Conservation (phyloP, 2,888 invertebrate genomes). For the Drosophila niveifrons region DNA sequence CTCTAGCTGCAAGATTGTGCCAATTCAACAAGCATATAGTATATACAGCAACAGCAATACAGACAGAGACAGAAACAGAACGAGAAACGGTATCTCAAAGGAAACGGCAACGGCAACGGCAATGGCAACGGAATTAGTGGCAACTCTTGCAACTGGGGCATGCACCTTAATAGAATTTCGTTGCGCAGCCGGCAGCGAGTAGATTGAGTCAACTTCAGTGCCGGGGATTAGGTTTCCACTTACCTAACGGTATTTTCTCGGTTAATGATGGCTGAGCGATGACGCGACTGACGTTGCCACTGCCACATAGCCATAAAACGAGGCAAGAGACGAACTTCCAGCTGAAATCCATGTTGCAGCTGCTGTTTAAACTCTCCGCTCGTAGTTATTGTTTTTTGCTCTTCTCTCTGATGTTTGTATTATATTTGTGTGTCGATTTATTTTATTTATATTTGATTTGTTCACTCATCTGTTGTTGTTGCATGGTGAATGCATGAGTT, state of each 20-base stretch:
- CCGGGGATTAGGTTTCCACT: conserved; percentile 64
- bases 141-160: conserved; percentile 6
- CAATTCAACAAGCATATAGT: conserved; percentile 28
- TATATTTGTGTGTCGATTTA: conserved; percentile 24
- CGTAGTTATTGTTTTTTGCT: conserved; percentile 31
- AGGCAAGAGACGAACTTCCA: conserved; percentile 81
- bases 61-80: background rate
- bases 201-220: background rate
- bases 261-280: conserved; percentile 84
- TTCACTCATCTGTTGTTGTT: conserved; percentile 41
- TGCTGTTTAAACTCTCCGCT: conserved; percentile 23
- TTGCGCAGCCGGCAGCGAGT: background rate
- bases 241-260: conserved; percentile 86
- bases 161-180: conserved; percentile 18
- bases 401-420: conserved; percentile 37
- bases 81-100: conserved; percentile 1
- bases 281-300: conserved; percentile 52
- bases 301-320: conserved; percentile 82
- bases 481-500: conserved; percentile 48
- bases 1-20: conserved; percentile 36
- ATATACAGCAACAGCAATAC: background rate
- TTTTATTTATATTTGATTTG: conserved; percentile 30
- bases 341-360: conserved; percentile 82
- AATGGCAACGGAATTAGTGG: background rate
- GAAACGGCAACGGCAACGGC: background rate